phyloP scores from a whole-genome alignment of 2,113 vertebrate genomes.

The Ia io region DNA sequence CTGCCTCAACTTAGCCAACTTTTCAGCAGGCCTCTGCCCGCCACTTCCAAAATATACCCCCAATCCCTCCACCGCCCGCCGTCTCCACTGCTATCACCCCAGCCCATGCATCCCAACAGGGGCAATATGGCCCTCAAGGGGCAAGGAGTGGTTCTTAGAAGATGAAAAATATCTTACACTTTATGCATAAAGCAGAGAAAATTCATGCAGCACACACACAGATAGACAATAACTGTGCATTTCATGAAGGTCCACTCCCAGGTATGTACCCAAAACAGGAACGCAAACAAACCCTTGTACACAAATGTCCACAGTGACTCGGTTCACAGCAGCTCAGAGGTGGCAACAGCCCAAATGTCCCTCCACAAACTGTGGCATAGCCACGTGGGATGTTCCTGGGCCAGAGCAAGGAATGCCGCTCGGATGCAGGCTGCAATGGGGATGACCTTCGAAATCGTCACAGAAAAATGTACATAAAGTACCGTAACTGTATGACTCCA shows the following conservation, averaged over 20 bases:
- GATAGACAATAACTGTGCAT: background rate
- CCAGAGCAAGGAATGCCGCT: too few relatives aligned
- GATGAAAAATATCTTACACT: background rate
- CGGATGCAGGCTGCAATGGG: fast-evolving
- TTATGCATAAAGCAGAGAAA: background rate
- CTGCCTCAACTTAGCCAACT: background rate
- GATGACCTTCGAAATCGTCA: background rate
- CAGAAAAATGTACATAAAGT: background rate
- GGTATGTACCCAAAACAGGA: background rate
- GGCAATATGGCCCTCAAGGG: background rate
- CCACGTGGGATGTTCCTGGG: too few relatives aligned
- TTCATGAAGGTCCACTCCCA: background rate
- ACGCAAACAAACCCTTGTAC: background rate
- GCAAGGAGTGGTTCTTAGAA: background rate
- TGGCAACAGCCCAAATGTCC: too few relatives aligned
- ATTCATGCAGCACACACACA: background rate
- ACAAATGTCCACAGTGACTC: background rate
- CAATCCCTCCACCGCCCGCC: background rate
- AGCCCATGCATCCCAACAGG: background rate
- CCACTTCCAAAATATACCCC: background rate
- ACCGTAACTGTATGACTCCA: background rate
- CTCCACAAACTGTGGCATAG: background rate
- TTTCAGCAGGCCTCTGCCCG: background rate
- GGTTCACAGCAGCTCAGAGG: background rate
- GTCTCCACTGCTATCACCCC: background rate